These are phyloP conservation scores for Sycophila texana DNA, from an alignment of 2,888 invertebrate genomes.

Conservation along the genomic window DNA sequence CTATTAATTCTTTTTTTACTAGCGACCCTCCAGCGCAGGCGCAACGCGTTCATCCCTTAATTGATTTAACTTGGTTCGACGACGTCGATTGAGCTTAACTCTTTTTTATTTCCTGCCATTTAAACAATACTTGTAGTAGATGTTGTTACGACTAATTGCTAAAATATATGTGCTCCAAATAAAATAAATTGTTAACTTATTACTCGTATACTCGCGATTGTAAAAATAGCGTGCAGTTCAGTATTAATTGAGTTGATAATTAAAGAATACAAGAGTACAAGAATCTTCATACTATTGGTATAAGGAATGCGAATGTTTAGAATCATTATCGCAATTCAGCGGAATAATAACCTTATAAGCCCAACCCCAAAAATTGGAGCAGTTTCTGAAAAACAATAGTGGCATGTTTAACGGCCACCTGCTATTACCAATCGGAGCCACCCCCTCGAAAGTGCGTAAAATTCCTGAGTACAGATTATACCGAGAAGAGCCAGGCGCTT, in stretches of 20 bases:
- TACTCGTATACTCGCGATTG: too few relatives aligned
- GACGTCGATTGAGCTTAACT: background rate
- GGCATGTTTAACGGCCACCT: constrained; percentile 10
- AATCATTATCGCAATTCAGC: too few relatives aligned
- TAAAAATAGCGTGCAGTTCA: too few relatives aligned
- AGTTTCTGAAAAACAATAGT: background rate
- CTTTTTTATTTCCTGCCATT: background rate
- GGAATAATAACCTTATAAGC: too few relatives aligned
- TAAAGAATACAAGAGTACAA: too few relatives aligned
- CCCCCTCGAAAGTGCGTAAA: constrained; percentile 1
- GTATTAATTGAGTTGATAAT: too few relatives aligned
- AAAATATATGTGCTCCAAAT: too few relatives aligned
- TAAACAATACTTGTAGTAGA: background rate
- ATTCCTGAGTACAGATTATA: background rate
- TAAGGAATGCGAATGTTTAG: too few relatives aligned
- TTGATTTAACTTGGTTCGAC: constrained; percentile 19
- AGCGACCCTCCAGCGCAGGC: background rate
- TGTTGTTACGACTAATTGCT: too few relatives aligned
- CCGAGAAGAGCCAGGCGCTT: background rate
- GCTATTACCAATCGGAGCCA: constrained; percentile 7
- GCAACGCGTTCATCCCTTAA: constrained; percentile 20
- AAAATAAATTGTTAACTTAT: too few relatives aligned
- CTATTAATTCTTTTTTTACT: constrained; percentile 26
- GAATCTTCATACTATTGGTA: too few relatives aligned
- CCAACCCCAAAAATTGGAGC: too few relatives aligned